These are phyloP conservation scores for Typhlichthys subterraneus DNA, from an alignment of 2,797 vertebrate genomes.

Conservation along the genomic window DNA sequence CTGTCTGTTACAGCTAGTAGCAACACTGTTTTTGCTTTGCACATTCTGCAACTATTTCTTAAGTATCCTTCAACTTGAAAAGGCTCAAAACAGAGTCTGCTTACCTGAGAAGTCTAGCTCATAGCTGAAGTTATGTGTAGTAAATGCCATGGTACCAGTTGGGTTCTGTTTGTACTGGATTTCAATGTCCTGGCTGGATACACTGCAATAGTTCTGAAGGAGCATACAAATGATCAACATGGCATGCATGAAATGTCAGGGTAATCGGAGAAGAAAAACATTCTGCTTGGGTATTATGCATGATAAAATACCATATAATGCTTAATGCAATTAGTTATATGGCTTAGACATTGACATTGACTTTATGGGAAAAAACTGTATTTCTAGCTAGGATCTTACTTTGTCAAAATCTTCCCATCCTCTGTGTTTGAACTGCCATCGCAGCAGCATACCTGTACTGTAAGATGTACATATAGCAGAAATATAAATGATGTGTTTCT, in stretches of 20 bases:
- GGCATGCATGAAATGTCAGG: background rate
- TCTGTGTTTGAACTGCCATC: conserved; percentile 66
- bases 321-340: no score
- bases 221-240: background rate
- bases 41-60: no score
- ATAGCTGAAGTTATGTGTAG: conserved; percentile 40
- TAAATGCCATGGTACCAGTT: conserved; percentile 41
- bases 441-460: conserved; percentile 29
- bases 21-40: no score
- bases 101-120: conserved; percentile 66
- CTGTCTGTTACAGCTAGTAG: no score
- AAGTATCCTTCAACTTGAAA: no score
- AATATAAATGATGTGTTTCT: no score
- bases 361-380: no score
- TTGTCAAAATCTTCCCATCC: conserved; percentile 60
- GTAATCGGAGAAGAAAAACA: background rate
- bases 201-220: conserved; percentile 46
- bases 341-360: no score
- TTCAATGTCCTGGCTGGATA: conserved; percentile 71
- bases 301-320: no score
- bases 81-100: background rate
- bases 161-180: conserved; percentile 57
- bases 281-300: no score
- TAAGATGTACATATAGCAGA: background rate
- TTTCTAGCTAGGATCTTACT: conserved; percentile 28